Conservation (phyloP, 2,113 vertebrate species). For the Triplophysa siluroides region DNA sequence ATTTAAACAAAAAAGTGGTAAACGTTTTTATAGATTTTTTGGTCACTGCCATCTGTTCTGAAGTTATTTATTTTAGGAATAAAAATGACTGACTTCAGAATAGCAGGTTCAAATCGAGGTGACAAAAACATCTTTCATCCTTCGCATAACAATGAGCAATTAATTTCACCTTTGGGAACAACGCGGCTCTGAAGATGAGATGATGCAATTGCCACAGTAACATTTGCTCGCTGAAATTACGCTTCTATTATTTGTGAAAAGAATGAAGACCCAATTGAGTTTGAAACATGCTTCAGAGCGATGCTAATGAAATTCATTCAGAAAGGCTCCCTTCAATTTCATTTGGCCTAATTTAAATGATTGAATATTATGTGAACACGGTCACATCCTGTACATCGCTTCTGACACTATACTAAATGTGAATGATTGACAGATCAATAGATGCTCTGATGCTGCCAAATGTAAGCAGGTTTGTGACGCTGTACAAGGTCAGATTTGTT, state of each 20-base stretch:
- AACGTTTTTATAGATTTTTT: not conserved
- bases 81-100: not conserved
- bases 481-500: no score
- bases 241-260: constrained; percentile 40
- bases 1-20: not conserved
- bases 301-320: constrained; percentile 39
- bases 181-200: constrained; percentile 7
- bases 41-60: not conserved
- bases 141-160: constrained; percentile 19
- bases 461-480: no score
- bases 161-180: constrained; percentile 20
- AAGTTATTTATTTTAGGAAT: not conserved
- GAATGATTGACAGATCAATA: not conserved
- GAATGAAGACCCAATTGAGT: constrained; percentile 45
- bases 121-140: constrained; percentile 12
- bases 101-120: not conserved
- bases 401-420: not conserved
- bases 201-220: constrained; percentile 10
- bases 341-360: constrained; percentile 43
- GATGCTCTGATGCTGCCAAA: not conserved
- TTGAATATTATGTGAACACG: constrained; percentile 49
- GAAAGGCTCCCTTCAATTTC: constrained; percentile 38
- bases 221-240: constrained; percentile 19
- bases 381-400: not conserved
- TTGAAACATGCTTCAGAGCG: constrained; percentile 35